Percentiles rank a stretch among this genome's conserved stretches.
Conservation (phyloP, 2,888 invertebrate genomes). For the Thecophora atra region DNA sequence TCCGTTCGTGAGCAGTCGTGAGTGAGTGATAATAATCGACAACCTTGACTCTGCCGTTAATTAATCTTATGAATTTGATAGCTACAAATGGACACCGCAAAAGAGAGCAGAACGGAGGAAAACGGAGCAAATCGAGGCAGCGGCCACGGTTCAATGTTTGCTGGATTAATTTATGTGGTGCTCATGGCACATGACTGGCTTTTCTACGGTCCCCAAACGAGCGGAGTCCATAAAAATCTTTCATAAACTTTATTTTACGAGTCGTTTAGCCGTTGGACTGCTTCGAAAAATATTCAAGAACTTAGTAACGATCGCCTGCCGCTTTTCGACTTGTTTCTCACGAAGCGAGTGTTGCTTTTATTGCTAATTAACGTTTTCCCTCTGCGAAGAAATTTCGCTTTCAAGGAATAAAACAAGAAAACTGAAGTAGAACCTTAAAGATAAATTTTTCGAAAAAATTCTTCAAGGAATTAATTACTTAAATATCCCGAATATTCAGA, state of each 20-base stretch:
- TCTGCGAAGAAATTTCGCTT: no score
- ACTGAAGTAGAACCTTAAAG: no score
- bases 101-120: no score
- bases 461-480: no score
- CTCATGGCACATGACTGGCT: background rate
- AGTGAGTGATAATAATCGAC: background rate
- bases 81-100: constrained; percentile 4
- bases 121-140: constrained; percentile 10
- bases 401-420: no score
- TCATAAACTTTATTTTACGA: constrained; percentile 17
- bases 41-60: constrained; percentile 8
- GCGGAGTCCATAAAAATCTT: background rate
- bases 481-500: no score
- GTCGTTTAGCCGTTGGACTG: background rate
- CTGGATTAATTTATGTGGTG: constrained; percentile 6
- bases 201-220: background rate
- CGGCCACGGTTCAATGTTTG: constrained; percentile 15
- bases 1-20: background rate
- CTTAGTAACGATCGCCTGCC: no score
- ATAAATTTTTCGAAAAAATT: no score
- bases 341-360: no score
- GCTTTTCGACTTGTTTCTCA: no score
- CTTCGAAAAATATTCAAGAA: background rate
- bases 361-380: no score
- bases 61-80: constrained; percentile 30